phyloP scores from a whole-genome alignment of 1,140 invertebrate genomes.

The Pseudomyrmex dendroicus region DNA sequence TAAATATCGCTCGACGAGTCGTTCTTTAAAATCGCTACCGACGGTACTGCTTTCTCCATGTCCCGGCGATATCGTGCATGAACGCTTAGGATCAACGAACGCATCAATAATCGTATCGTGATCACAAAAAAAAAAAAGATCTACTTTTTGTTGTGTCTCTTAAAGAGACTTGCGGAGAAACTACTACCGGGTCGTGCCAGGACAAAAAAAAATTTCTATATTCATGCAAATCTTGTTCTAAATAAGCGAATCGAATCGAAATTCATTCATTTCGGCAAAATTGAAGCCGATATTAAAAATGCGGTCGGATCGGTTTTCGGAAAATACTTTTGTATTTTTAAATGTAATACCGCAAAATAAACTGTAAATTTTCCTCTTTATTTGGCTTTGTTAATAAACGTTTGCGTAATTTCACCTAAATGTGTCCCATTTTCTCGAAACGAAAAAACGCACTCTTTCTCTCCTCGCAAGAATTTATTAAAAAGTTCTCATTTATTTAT shows the following conservation, averaged over 20 bases:
- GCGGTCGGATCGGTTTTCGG: neutral
- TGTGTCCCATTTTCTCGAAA: neutral
- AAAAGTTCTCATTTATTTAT: conserved; percentile 26
- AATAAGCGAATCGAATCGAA: neutral
- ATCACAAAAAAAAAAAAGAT: neutral
- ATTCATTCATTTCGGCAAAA: neutral
- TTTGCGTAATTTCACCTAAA: neutral
- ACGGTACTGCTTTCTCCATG: neutral
- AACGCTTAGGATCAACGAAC: neutral
- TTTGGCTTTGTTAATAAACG: conserved; percentile 25
- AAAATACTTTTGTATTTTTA: neutral
- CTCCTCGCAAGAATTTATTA: neutral
- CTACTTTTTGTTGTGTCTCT: neutral
- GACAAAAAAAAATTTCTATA: neutral
- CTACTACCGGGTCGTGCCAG: neutral
- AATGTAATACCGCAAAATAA: conserved; percentile 13
- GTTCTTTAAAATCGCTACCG: conserved; percentile 70
- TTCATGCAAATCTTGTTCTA: neutral
- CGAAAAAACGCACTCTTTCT: neutral
- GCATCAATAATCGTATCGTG: neutral
- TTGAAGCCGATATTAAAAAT: neutral
- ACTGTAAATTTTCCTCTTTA: conserved; percentile 10
- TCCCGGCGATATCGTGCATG: neutral
- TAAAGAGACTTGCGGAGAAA: neutral
- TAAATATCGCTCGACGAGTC: conserved; percentile 75